Percentiles rank a stretch among this genome's conserved stretches.
Conservation (phyloP, 2,797 vertebrate genomes). For the Dendrocincla fuliginosa region DNA sequence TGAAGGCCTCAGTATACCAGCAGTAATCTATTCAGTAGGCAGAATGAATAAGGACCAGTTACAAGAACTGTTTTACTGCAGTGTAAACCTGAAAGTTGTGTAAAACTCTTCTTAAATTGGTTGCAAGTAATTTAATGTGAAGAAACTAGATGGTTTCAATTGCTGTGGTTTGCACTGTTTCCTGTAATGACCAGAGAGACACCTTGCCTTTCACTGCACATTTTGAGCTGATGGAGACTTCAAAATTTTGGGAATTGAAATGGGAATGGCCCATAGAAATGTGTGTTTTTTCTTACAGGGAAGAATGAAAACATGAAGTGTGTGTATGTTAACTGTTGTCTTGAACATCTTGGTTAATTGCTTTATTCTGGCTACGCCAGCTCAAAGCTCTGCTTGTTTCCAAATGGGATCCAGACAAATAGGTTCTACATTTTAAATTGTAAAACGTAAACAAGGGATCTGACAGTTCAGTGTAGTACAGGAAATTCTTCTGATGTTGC, state of each 20-base stretch:
- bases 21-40: background rate
- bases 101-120: background rate
- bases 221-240: background rate
- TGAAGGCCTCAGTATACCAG: background rate
- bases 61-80: background rate
- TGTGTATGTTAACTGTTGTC: background rate
- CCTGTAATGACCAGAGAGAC: background rate
- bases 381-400: background rate
- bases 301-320: background rate
- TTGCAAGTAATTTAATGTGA: background rate
- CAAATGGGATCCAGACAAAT: background rate
- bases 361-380: background rate
- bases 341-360: background rate
- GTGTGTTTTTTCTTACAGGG: background rate
- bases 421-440: constrained; percentile 20
- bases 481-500: background rate
- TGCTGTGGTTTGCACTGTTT: background rate
- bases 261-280: background rate
- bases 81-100: background rate
- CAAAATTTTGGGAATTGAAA: background rate
- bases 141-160: background rate
- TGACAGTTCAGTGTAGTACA: background rate
- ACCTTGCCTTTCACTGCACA: background rate
- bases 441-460: constrained; percentile 1
- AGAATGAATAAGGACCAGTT: background rate